phyloP scores from a whole-genome alignment of 2,797 vertebrate species.

The Bufotes viridis region DNA sequence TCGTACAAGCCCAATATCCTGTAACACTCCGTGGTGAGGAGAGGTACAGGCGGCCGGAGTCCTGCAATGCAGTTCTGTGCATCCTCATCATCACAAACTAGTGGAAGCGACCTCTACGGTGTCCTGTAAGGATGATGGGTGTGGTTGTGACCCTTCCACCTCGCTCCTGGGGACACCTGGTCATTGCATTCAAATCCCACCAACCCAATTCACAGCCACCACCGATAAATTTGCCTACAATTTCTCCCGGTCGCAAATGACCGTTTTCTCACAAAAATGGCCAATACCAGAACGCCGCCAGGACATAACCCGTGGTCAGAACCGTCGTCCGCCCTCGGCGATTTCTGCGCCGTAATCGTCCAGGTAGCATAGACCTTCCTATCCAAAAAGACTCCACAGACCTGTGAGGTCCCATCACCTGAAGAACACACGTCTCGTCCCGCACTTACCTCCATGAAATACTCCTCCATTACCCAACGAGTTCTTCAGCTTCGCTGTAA shows the following conservation, averaged over 20 bases:
- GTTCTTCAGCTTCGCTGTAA: background rate
- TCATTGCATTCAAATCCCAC: background rate
- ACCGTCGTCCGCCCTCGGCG: no score
- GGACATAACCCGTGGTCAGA: no score
- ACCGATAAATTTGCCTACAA: background rate
- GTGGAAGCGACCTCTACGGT: slow-evolving; percentile 38
- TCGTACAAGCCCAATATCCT: background rate
- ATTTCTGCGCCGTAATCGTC: background rate
- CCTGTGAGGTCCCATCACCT: background rate
- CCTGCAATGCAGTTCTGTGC: slow-evolving; percentile 25
- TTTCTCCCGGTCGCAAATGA: background rate
- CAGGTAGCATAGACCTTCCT: background rate
- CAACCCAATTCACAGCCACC: background rate
- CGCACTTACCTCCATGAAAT: slow-evolving; percentile 46
- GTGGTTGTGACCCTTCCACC: background rate
- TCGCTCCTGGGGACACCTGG: background rate
- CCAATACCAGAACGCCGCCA: no score
- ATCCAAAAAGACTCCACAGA: background rate
- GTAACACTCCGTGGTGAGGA: background rate
- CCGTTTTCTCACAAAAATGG: background rate
- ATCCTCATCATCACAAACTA: background rate
- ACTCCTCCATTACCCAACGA: slow-evolving; percentile 39
- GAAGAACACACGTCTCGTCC: background rate
- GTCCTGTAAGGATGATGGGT: slow-evolving; percentile 28
- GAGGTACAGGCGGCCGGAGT: background rate